These are phyloP conservation scores for Antechinus flavipes DNA, from an alignment of 2,113 vertebrate genomes.

Conservation along the genomic window DNA sequence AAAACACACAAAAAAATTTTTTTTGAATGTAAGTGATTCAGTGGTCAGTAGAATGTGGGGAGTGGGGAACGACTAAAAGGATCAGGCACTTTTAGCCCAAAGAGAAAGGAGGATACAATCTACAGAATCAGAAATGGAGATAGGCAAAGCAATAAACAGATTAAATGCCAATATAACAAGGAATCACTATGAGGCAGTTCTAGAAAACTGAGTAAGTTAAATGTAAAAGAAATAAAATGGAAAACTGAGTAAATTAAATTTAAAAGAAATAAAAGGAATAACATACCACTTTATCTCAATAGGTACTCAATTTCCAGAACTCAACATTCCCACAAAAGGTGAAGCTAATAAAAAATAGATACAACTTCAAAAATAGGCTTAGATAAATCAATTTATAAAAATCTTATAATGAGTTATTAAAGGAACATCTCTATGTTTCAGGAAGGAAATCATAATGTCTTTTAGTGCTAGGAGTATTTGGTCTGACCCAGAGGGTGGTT, in stretches of 20 bases:
- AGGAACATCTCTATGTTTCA: background rate
- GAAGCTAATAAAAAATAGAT: background rate
- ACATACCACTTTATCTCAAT: background rate
- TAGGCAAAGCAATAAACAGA: background rate
- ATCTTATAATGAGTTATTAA: background rate
- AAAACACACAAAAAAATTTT: background rate
- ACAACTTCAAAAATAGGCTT: background rate
- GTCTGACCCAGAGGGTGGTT: background rate
- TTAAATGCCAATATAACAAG: background rate
- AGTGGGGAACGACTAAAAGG: background rate
- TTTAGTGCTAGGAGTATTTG: background rate
- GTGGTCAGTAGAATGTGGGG: background rate
- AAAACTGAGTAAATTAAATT: background rate
- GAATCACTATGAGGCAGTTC: background rate
- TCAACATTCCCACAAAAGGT: background rate
- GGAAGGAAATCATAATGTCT: background rate
- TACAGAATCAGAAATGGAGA: background rate
- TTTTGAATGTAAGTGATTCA: background rate
- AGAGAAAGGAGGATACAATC: background rate
- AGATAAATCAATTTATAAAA: background rate
- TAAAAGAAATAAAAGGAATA: background rate
- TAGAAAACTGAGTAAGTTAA: background rate
- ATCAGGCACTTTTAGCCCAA: background rate
- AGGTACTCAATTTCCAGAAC: background rate
- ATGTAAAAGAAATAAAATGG: background rate